These are phyloP conservation scores for Trichosurus vulpecula DNA, from an alignment of 2,797 vertebrate genomes.

Conservation along the genomic window DNA sequence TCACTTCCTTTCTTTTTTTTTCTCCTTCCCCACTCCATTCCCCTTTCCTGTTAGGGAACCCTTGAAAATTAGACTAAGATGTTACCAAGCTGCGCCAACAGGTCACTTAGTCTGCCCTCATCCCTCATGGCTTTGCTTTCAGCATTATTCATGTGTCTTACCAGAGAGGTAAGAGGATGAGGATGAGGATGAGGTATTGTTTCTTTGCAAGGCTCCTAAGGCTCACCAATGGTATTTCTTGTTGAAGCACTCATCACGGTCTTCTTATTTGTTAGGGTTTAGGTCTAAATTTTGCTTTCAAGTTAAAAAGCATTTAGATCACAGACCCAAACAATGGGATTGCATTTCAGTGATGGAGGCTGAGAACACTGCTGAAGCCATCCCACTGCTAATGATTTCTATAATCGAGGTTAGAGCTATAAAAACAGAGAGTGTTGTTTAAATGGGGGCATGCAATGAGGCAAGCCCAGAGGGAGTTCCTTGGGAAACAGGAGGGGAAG, in stretches of 20 bases:
- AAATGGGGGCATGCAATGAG: slow-evolving; percentile 8
- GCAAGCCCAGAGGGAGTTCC: not conserved
- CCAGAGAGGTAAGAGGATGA: not conserved
- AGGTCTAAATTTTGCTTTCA: slow-evolving; percentile 63
- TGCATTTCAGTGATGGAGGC: slow-evolving; percentile 47
- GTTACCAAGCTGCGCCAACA: not conserved
- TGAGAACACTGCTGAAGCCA: not conserved
- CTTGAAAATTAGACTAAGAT: not conserved
- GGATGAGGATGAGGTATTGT: not conserved
- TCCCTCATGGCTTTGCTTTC: slow-evolving; percentile 8
- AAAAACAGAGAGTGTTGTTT: slow-evolving; percentile 43
- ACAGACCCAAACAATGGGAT: slow-evolving; percentile 66
- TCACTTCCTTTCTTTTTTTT: too few relatives aligned
- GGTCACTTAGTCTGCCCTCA: not conserved
- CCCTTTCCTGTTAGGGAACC: fast-evolving
- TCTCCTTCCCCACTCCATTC: not conserved
- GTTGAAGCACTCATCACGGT: not conserved
- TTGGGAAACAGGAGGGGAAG: not conserved
- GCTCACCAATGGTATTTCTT: not conserved
- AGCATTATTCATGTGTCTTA: not conserved
- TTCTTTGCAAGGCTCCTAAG: not conserved
- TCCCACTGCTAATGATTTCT: not conserved
- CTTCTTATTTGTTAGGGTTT: slow-evolving; percentile 52
- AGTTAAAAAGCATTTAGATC: slow-evolving; percentile 65
- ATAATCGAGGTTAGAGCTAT: slow-evolving; percentile 29